Evolutionary conservation across 2,797 vertebrate species (phyloP).

Genomic region (Serranus cabrilla): DNA sequence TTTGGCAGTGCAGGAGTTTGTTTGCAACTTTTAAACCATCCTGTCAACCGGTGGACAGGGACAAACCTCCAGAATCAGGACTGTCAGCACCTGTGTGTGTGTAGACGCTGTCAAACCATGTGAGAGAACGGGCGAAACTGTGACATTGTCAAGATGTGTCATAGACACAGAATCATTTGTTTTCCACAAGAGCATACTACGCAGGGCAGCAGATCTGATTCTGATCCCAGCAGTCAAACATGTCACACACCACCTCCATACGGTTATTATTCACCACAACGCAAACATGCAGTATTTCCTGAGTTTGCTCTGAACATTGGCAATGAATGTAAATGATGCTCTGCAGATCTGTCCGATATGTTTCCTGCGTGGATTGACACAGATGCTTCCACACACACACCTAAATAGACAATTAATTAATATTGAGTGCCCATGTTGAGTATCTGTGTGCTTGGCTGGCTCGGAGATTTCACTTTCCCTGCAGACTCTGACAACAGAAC

Average conservation of each 20-base stretch:
- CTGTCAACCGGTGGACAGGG: background rate
- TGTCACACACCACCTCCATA: background rate
- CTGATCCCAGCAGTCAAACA: conserved; percentile 5
- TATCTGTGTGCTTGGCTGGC: no score
- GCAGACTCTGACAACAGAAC: no score
- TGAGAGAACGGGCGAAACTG: background rate
- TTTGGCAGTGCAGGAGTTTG: no score
- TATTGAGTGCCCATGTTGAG: no score
- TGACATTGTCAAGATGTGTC: background rate
- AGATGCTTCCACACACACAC: background rate
- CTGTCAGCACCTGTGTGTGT: background rate
- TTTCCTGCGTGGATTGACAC: conserved; percentile 1
- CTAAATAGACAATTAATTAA: no score
- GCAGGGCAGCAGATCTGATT: background rate
- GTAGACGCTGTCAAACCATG: background rate
- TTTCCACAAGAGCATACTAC: background rate
- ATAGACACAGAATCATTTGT: background rate
- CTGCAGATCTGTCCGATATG: background rate
- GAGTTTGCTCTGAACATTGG: conserved; percentile 2
- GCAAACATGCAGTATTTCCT: conserved; percentile 1
- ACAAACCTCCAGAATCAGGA: background rate
- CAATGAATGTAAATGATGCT: background rate
- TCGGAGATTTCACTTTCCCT: no score
- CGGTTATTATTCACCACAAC: background rate
- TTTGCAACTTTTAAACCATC: no score